Conservation (phyloP, 2,113 vertebrate species). For the Panthera uncia region DNA sequence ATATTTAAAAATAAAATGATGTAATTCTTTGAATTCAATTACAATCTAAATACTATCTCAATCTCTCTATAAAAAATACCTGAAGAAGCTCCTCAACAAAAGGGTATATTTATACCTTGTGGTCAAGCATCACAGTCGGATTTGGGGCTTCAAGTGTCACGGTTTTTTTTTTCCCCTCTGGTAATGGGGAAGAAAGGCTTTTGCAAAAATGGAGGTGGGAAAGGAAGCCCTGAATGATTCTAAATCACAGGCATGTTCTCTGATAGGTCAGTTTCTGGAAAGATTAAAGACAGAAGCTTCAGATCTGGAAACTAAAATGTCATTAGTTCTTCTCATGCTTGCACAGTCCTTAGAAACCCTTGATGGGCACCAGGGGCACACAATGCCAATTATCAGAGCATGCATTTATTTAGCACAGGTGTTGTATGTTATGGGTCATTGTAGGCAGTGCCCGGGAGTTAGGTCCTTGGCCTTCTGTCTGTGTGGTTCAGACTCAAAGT, state of each 20-base stretch:
- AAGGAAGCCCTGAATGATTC: not conserved
- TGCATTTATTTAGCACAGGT: not conserved
- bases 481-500: not conserved
- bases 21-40: not conserved
- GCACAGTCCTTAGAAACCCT: not conserved
- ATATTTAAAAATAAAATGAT: not conserved
- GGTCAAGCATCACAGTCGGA: not conserved
- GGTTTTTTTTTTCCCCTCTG: not conserved
- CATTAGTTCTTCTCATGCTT: not conserved
- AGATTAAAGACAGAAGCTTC: not conserved
- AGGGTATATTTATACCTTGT: not conserved
- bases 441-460: not conserved
- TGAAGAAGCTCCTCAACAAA: not conserved
- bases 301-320: not conserved
- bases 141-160: not conserved
- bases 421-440: not conserved
- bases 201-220: not conserved
- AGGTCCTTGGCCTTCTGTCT: not conserved
- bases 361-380: not conserved
- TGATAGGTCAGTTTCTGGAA: not conserved
- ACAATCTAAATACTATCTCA: not conserved
- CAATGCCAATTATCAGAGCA: not conserved
- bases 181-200: not conserved
- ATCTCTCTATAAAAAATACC: not conserved
- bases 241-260: not conserved